Evolutionary conservation across 2,888 invertebrate species (phyloP).

Genomic region (Hyposoter didymator): DNA sequence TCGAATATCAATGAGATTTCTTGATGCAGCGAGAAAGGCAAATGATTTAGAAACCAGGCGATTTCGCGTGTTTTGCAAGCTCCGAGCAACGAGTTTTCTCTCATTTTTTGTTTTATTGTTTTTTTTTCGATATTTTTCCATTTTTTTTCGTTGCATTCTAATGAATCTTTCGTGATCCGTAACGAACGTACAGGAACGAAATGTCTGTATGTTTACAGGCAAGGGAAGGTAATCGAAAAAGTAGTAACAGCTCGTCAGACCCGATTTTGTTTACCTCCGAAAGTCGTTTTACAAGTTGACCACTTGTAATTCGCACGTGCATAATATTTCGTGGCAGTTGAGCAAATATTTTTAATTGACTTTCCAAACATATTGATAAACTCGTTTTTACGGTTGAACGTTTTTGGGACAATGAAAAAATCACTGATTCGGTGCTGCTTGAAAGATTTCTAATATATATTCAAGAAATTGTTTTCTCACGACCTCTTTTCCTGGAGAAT

Average conservation of each 20-base stretch:
- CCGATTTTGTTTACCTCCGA: slow-evolving; percentile 3
- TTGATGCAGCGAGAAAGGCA: slow-evolving; percentile 9
- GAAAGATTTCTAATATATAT: background rate
- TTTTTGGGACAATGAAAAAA: background rate
- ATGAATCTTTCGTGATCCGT: slow-evolving; percentile 51
- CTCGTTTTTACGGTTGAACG: background rate
- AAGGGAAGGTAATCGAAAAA: slow-evolving; percentile 17
- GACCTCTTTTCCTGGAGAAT: background rate
- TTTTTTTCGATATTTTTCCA: background rate
- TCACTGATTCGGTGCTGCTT: background rate
- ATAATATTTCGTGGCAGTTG: background rate
- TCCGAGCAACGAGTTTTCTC: slow-evolving; percentile 25
- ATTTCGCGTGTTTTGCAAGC: slow-evolving; percentile 49
- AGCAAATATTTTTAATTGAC: background rate
- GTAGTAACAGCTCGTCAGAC: slow-evolving; percentile 1
- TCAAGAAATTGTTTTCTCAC: background rate
- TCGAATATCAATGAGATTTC: slow-evolving; percentile 31
- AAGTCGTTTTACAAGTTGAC: slow-evolving; percentile 5
- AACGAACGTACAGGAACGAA: slow-evolving; percentile 30
- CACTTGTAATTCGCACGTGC: background rate
- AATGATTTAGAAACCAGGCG: slow-evolving; percentile 31
- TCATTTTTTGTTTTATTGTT: background rate
- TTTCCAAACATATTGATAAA: background rate
- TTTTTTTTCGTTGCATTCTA: background rate
- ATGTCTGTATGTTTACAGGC: slow-evolving; percentile 6